Conservation (phyloP, 2,113 vertebrate genomes). For the Oncorhynchus clarkii region DNA sequence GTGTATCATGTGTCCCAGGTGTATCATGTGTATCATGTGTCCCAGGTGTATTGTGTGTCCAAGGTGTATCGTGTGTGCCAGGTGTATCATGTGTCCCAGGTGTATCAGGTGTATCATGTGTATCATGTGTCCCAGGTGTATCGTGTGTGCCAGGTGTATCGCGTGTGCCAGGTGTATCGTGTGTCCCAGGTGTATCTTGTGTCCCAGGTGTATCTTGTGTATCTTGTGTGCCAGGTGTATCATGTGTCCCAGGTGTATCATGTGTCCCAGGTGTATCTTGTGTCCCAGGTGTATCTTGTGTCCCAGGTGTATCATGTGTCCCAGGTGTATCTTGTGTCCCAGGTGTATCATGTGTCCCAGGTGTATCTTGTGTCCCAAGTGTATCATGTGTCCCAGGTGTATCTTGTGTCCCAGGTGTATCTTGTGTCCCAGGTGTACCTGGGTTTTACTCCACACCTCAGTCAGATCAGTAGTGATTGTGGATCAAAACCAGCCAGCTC, state of each 20-base stretch:
- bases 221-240: too few species aligned
- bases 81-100: neutral
- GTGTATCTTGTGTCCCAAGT: too few species aligned
- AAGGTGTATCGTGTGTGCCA: constrained; percentile 9
- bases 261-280: too few species aligned
- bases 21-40: neutral
- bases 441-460: too few species aligned
- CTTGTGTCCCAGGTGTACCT: too few species aligned
- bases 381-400: too few species aligned
- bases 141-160: too few species aligned
- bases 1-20: too few species aligned
- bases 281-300: neutral
- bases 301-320: neutral
- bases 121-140: constrained; percentile 6
- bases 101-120: neutral
- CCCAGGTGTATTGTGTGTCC: neutral
- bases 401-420: too few species aligned
- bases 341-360: too few species aligned
- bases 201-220: neutral
- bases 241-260: too few species aligned
- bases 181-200: neutral
- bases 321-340: too few species aligned
- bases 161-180: neutral
- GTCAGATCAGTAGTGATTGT: neutral
- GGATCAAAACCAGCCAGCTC: neutral